Conservation (phyloP, 2,113 vertebrate species). For the Miniopterus natalensis region DNA sequence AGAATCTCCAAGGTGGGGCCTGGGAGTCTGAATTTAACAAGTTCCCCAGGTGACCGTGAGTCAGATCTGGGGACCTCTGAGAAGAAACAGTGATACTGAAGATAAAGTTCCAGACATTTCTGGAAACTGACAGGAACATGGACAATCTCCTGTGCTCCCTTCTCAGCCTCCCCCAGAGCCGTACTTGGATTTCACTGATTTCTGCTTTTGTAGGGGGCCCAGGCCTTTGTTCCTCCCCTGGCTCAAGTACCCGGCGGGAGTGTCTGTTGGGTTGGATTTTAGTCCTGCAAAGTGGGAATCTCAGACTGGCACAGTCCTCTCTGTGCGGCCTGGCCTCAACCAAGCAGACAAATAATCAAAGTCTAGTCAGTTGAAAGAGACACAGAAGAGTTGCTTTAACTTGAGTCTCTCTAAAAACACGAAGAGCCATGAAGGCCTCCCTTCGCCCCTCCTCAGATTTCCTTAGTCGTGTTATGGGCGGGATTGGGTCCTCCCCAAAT, state of each 20-base stretch:
- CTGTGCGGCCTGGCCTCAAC: background rate
- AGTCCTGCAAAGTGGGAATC: background rate
- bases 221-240: background rate
- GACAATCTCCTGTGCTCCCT: background rate
- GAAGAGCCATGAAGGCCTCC: background rate
- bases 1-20: background rate
- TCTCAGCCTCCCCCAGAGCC: background rate
- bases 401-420: background rate
- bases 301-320: background rate
- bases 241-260: background rate
- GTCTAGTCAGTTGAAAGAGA: background rate
- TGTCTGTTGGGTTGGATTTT: background rate
- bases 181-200: background rate
- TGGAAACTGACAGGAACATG: background rate
- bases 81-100: background rate
- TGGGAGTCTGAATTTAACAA: background rate
- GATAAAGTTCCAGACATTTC: background rate
- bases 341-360: background rate
- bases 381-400: background rate
- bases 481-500: background rate
- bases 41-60: background rate
- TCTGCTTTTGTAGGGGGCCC: background rate
- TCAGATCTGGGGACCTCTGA: slow-evolving; percentile 9
- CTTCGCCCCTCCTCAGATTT: background rate
- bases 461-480: background rate